Conservation (phyloP, 2,113 vertebrate species). For the Semicossyphus pulcher region DNA sequence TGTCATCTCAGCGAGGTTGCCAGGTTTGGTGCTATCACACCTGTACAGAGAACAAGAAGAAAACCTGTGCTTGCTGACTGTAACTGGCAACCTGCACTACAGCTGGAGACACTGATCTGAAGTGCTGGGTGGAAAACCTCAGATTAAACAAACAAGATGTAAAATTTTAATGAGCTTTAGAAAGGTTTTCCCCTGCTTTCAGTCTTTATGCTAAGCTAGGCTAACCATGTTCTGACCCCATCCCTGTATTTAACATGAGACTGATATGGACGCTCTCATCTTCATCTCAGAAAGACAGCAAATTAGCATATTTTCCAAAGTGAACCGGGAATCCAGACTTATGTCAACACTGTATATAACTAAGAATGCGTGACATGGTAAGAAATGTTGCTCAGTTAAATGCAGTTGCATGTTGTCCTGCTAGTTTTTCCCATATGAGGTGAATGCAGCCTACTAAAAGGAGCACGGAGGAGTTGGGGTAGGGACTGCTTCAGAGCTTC, state of each 20-base stretch:
- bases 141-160: too few species aligned
- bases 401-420: not conserved
- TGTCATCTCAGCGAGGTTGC: not conserved
- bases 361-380: too few species aligned
- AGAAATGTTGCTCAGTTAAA: too few species aligned
- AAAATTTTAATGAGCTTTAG: too few species aligned
- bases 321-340: too few species aligned
- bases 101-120: not conserved
- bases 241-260: too few species aligned
- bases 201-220: too few species aligned
- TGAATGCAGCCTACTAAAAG: not conserved
- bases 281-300: not conserved
- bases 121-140: not conserved
- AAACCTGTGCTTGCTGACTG: not conserved
- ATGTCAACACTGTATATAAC: not conserved
- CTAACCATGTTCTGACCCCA: too few species aligned
- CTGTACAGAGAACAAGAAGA: not conserved
- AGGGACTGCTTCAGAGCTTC: conserved; percentile 4
- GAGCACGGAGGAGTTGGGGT: not conserved
- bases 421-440: not conserved
- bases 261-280: too few species aligned
- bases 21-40: not conserved
- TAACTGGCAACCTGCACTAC: not conserved
- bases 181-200: too few species aligned
- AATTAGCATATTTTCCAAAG: not conserved